Base-by-base conservation (phyloP, 2,888 invertebrate species). In the Trilocha varians region DNA sequence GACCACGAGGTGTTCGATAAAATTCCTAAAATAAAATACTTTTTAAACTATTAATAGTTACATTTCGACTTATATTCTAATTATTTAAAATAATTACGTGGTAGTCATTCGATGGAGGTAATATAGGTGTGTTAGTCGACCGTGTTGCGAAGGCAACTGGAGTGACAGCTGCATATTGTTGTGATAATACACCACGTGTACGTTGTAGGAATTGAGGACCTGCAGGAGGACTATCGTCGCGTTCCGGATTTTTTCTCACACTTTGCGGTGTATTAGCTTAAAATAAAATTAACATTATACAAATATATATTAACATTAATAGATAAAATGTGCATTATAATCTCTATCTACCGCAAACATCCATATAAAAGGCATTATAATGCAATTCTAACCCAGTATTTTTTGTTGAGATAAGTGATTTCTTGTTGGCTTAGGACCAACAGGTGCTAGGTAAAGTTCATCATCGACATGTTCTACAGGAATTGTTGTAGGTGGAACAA, bases 151-250 rank as follows among this genome's bases (percentile, higher is more conserved):
- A 83, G 3, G 65, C 65, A 4, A 83, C 80, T 0, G 73, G 65
- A n/a, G 70, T 59, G 41, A 82, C 69, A 1, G 83, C 79, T 4
- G 78, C 80, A 52, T 68, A 79, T 45, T 84, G 80, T 5, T 68
- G 67, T 2, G 63, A 57, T 3, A 59, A 32, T 25, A 62, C 44
- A 5, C 48, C 32, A 1, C 65, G 56, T 16, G 65, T 50, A 17
- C 72, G 63, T 1, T 69, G 53, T 36, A 78, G 42, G 44, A 82
- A 80, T 40, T 77, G 74, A 11, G 80, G 78, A 25, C 66, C 63
- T 1, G 74, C 70, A 16, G 78, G 78, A 5, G 78, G 79, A 46
- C 78, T 80, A 43, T 80, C 79, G 43, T 83, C 83, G 8, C 78
- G 74, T 46, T 64, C 57, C 3, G 67, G 55, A 53, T 66, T 51